Base-by-base conservation (phyloP, 1,140 invertebrate genomes). In the Bombus impatiens region DNA sequence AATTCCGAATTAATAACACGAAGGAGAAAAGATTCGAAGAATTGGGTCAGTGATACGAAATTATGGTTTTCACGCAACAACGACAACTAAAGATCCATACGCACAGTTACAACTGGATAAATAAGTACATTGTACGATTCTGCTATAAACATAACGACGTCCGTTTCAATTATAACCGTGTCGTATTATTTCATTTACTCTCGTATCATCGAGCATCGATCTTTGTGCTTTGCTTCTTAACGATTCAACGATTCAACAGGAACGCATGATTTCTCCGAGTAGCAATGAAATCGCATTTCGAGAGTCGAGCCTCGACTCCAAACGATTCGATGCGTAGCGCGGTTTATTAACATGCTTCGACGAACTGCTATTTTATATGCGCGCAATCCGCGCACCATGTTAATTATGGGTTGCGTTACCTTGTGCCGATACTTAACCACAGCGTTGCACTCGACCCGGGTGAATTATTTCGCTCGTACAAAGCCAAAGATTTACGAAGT, bases 351-450 rank as follows among this genome's bases (percentile, higher is more conserved):
- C 65, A 76, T 78, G 53, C 44, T 67, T 42, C 81, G 59, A 84
- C 76, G 68, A 84, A 53, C 70, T 28, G 47, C 53, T 37, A 81
- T 83, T 85, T 86, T 70, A 79, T 84, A 68, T 59, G 75, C 72
- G 77, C 75, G 67, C 68, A 80, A 87, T 72, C 25, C 37, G 76
- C 87, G 82, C 79, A 77, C 74, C 67, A 82, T 90, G 88, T 90
- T 90, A 90, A 90, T 90, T 90, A 90, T 77, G 84, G 88, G 82
- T 87, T 87, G 75, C 78, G 70, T 40, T 72, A 82, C 82, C 82
- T 79, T 87, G 81, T 87, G 86, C 89, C 80, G 78, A 83, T 89
- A 89, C 86, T 87, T 82, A 84, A 89, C 71, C 71, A 86, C 78
- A 86, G 78, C 62, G 78, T 87, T 89, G 85, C 62, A 84, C 87